Conservation (phyloP, 2,113 vertebrate genomes). For the Danio rerio region DNA sequence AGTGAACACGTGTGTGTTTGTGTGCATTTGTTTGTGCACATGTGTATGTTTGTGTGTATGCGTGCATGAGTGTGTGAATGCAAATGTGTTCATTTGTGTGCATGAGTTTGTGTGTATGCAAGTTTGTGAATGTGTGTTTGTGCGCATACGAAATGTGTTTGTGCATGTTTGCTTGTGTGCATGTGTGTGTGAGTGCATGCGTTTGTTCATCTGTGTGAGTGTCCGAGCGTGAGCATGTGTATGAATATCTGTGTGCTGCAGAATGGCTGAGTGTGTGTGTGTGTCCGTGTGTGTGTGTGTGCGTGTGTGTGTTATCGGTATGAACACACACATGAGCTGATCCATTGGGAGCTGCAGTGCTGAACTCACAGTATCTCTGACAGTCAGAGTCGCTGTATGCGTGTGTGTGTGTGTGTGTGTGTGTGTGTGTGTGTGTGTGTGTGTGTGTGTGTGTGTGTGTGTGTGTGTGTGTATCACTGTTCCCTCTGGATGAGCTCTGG, state of each 20-base stretch:
- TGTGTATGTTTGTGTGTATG: no score
- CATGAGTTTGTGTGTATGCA: no score
- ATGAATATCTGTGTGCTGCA: neutral
- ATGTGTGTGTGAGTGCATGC: no score
- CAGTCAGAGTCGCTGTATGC: neutral
- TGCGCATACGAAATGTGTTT: neutral
- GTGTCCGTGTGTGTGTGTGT: conserved; percentile 2
- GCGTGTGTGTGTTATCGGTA: neutral
- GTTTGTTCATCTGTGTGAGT: neutral
- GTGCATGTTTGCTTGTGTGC: no score
- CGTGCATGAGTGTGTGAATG: no score
- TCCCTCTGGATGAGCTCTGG: no score
- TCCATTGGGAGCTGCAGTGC: no score
- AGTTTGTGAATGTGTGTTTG: neutral
- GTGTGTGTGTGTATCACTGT: conserved; percentile 8
- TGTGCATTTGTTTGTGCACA: no score
- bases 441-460: conserved; percentile 24
- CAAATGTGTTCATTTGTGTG: no score
- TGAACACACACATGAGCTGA: no score
- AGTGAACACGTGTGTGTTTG: no score
- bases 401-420: neutral
- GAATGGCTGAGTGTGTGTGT: neutral
- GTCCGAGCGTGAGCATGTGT: conserved; percentile 6
- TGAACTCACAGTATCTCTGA: no score
- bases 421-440: conserved; percentile 28